Conservation (phyloP, 1,140 invertebrate species). For the Manduca sexta region DNA sequence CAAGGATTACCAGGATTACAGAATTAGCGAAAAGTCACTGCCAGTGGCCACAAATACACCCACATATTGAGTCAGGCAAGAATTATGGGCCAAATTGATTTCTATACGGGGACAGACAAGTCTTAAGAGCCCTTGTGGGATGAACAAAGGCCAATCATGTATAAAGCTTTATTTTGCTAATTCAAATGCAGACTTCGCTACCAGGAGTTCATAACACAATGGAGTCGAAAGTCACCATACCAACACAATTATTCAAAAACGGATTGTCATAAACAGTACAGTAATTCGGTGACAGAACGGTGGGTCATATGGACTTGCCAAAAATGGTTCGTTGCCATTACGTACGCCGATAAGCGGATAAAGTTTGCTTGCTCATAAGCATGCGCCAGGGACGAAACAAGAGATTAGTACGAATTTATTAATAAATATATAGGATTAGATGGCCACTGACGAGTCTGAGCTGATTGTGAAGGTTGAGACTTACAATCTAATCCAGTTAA, state of each 20-base stretch:
- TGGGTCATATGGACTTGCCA: conserved; percentile 8
- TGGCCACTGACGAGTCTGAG: background rate
- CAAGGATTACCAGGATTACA: too few species aligned
- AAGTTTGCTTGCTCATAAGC: conserved; percentile 5
- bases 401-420: too few species aligned
- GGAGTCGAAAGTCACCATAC: background rate
- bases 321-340: conserved; percentile 27
- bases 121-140: too few species aligned
- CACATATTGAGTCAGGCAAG: too few species aligned
- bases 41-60: too few species aligned
- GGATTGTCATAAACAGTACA: conserved; percentile 22
- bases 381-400: too few species aligned
- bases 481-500: too few species aligned
- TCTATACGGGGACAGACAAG: too few species aligned
- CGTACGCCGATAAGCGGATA: conserved; percentile 31
- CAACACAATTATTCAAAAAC: conserved; percentile 14
- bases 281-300: conserved; percentile 15
- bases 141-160: too few species aligned
- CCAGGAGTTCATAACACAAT: conserved; percentile 1
- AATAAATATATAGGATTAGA: background rate
- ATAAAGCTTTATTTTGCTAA: too few species aligned
- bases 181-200: background rate
- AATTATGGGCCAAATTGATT: too few species aligned
- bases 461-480: background rate
- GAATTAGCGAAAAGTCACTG: too few species aligned